phyloP scores from a whole-genome alignment of 1,140 invertebrate species.

The Drosophila bipectinata region DNA sequence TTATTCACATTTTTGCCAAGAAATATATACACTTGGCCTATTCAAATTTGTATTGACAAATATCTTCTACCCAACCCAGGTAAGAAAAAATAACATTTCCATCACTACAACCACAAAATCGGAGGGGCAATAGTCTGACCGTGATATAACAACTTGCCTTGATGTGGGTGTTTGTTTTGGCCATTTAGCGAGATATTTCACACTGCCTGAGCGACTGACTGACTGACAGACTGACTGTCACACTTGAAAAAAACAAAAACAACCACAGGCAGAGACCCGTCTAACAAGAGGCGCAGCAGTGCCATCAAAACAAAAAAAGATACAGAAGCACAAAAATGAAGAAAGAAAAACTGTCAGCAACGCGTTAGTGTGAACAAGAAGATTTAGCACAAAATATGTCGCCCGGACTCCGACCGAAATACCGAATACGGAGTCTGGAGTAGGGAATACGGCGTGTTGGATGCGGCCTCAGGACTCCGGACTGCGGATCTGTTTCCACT shows the following conservation, averaged over 20 bases:
- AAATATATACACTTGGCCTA: no score
- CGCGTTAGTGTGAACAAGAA: constrained; percentile 79
- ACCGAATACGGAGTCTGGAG: constrained; percentile 1
- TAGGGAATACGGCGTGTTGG: constrained; percentile 10
- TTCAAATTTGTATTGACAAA: constrained; percentile 2
- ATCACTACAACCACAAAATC: constrained; percentile 10
- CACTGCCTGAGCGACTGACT: constrained; percentile 52
- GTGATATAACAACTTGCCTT: constrained; percentile 62
- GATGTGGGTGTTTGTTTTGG: constrained; percentile 70
- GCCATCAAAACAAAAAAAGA: constrained; percentile 22
- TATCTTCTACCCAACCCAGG: constrained; percentile 5
- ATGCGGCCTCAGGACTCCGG: constrained; percentile 25
- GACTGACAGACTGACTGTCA: constrained; percentile 53
- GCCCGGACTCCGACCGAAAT: constrained; percentile 21
- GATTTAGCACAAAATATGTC: constrained; percentile 79
- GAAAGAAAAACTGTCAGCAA: constrained; percentile 73
- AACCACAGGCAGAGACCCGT: constrained; percentile 30
- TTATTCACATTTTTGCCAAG: not conserved
- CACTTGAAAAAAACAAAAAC: constrained; percentile 58
- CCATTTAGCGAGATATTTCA: constrained; percentile 76
- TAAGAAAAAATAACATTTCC: constrained; percentile 24
- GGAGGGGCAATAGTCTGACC: constrained; percentile 43
- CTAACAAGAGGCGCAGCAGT: constrained; percentile 31
- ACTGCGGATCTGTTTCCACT: constrained; percentile 12
- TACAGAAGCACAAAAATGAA: constrained; percentile 53